These are phyloP conservation scores for Pseudomyrmex cubaensis DNA, from an alignment of 1,140 invertebrate genomes.

Conservation along the genomic window DNA sequence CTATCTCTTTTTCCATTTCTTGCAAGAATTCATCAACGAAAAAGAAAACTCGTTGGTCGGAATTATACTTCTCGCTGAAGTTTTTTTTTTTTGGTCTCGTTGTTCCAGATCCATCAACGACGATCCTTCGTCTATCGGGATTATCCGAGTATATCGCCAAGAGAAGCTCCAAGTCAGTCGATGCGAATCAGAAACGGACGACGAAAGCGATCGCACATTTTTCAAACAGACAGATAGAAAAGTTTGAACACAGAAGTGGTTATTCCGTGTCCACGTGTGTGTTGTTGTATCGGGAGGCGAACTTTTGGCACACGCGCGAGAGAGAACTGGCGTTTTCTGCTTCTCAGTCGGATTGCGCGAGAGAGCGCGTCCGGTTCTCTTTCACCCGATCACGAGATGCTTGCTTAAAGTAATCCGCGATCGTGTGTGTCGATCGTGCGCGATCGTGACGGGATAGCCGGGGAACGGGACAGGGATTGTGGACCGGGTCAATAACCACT, in stretches of 20 bases:
- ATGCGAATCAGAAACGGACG: conserved; percentile 3
- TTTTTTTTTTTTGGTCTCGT: no score
- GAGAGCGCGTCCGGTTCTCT: neutral
- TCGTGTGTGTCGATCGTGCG: conserved; percentile 8
- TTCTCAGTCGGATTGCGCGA: neutral
- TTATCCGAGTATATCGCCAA: neutral
- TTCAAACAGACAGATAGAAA: conserved; percentile 62
- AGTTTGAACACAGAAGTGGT: conserved; percentile 83
- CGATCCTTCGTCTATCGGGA: neutral
- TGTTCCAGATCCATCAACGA: neutral
- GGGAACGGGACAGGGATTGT: conserved; percentile 73
- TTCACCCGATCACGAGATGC: conserved; percentile 15
- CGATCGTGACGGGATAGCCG: conserved; percentile 61
- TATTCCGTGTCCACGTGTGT: conserved; percentile 78
- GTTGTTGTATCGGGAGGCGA: conserved; percentile 60
- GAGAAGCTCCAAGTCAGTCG: neutral
- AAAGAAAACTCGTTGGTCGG: conserved; percentile 12
- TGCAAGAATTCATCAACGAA: conserved; percentile 39
- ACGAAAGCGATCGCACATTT: neutral
- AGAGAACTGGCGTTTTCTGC: neutral
- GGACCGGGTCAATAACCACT: conserved; percentile 83
- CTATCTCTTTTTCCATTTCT: conserved; percentile 18
- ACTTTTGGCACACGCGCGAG: conserved; percentile 50
- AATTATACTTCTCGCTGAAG: neutral
- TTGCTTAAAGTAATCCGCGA: conserved; percentile 52